These are phyloP conservation scores for Siniperca chuatsi DNA, from an alignment of 2,113 vertebrate genomes.

Conservation along the genomic window DNA sequence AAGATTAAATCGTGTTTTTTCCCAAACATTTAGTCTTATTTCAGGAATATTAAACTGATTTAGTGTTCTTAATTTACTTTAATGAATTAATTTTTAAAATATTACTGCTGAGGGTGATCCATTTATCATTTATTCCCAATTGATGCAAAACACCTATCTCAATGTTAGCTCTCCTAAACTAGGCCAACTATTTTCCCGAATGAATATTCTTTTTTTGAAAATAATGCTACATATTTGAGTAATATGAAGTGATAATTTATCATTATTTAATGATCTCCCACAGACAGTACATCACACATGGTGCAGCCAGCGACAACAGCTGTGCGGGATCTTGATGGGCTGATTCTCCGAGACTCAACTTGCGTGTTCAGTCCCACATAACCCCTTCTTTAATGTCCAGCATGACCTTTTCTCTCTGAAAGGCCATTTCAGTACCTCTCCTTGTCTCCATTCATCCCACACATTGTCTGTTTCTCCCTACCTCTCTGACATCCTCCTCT, in stretches of 20 bases:
- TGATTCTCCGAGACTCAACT: constrained; percentile 28
- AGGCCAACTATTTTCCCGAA: constrained; percentile 77
- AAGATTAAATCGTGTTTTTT: neutral
- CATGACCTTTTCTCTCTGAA: constrained; percentile 12
- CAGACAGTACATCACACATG: constrained; percentile 68
- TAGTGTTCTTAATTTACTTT: constrained; percentile 49
- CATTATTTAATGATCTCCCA: constrained; percentile 80
- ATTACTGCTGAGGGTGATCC: constrained; percentile 65
- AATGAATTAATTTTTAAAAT: constrained; percentile 72
- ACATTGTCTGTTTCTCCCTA: constrained; percentile 67
- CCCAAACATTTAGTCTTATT: constrained; percentile 13
- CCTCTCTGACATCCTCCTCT: constrained; percentile 66
- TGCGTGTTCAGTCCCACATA: neutral
- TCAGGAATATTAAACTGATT: constrained; percentile 50
- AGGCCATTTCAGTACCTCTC: constrained; percentile 20
- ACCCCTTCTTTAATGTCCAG: constrained; percentile 42
- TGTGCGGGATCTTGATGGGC: constrained; percentile 62
- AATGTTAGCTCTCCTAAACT: constrained; percentile 70
- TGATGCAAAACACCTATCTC: constrained; percentile 73
- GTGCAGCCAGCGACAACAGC: constrained; percentile 71
- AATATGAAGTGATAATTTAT: constrained; percentile 78
- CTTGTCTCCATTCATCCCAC: constrained; percentile 47
- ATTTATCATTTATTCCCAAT: constrained; percentile 82
- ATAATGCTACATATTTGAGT: constrained; percentile 74
- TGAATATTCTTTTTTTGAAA: constrained; percentile 66